A percentile compares a stretch with the other conserved stretches of the same genome.
Evolutionary conservation across 2,797 vertebrate genomes (phyloP).

Genomic region (Lacerta viridis): DNA sequence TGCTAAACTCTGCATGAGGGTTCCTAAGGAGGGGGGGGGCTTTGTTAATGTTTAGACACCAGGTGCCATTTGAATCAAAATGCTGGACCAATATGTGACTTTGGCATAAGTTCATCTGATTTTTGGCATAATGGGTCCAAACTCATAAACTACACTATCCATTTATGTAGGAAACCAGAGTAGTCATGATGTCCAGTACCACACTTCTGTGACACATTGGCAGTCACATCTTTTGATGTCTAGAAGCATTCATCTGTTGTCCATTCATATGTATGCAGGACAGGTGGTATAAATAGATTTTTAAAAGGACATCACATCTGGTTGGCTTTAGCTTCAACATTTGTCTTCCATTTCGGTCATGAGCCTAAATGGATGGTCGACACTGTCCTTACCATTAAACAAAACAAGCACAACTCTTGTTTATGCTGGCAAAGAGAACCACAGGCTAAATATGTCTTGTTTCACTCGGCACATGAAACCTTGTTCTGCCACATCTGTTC

Average conservation of each 20-base stretch:
- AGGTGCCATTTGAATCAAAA: no score
- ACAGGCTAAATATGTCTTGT: neutral
- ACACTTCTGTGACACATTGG: neutral
- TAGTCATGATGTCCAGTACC: neutral
- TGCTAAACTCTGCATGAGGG: no score
- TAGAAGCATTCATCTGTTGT: neutral
- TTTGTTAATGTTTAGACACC: no score
- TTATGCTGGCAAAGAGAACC: conserved; percentile 9
- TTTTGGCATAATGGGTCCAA: no score
- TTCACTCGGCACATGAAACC: neutral
- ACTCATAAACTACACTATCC: no score
- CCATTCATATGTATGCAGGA: neutral
- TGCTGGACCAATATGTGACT: no score
- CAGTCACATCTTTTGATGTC: neutral
- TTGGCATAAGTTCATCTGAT: no score
- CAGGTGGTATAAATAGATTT: neutral
- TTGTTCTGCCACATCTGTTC: neutral
- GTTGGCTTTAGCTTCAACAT: neutral
- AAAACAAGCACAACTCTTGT: neutral
- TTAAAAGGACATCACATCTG: neutral
- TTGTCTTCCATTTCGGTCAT: neutral
- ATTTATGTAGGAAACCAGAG: no score
- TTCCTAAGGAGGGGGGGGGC: no score
- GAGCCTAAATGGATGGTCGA: neutral
- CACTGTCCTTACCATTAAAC: neutral